Percentiles rank a stretch among this genome's conserved stretches.
Evolutionary conservation across 2,113 vertebrate genomes (phyloP).

Genomic region (Hydrolagus affinis): DNA sequence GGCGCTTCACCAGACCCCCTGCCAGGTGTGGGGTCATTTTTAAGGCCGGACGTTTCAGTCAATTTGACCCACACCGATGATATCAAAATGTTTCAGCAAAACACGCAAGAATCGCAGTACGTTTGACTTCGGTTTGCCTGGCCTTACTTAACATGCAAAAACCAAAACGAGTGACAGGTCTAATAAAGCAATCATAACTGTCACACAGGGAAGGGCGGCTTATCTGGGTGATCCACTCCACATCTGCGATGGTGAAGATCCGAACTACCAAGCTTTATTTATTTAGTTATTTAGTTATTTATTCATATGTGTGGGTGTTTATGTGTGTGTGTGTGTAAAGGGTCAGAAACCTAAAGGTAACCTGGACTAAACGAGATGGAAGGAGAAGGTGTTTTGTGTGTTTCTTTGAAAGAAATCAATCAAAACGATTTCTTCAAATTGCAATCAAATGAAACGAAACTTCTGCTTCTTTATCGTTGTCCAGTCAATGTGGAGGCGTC

Average conservation of each 20-base stretch:
- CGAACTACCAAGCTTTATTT: background rate
- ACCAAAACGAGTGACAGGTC: background rate
- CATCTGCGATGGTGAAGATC: background rate
- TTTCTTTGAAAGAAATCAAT: background rate
- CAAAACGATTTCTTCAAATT: too few relatives aligned
- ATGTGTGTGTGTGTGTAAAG: too few relatives aligned
- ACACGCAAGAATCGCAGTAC: background rate
- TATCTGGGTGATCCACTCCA: too few relatives aligned
- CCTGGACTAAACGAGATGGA: background rate
- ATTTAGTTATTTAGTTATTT: too few relatives aligned
- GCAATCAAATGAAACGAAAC: background rate
- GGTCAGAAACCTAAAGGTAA: too few relatives aligned
- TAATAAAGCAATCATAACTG: background rate
- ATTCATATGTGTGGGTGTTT: too few relatives aligned
- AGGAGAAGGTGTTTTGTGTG: background rate
- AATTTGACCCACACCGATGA: too few relatives aligned
- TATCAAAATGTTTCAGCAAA: background rate
- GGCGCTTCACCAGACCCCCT: too few relatives aligned
- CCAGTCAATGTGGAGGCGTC: background rate
- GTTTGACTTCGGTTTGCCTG: background rate
- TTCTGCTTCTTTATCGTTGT: too few relatives aligned
- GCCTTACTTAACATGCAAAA: too few relatives aligned
- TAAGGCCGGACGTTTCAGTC: too few relatives aligned
- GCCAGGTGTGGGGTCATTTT: too few relatives aligned
- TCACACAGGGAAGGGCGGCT: background rate